A percentile compares a stretch with the other conserved stretches of the same genome.
Evolutionary conservation across 2,888 invertebrate species (phyloP).

Genomic region (Orchestes rusci): DNA sequence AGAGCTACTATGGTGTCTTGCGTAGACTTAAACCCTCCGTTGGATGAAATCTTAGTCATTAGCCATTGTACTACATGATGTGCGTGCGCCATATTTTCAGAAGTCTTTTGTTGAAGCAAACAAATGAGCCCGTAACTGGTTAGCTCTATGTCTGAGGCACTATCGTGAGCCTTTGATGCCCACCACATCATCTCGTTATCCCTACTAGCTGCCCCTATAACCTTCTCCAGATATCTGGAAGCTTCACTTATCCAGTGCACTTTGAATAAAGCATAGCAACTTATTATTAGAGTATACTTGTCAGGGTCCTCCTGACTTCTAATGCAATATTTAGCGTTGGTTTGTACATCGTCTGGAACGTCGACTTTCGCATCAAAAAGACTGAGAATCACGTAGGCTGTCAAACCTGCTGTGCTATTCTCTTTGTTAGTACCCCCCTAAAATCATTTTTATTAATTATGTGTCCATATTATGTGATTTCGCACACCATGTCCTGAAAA

Average conservation of each 20-base stretch:
- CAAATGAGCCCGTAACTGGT: slow-evolving; percentile 61
- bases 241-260: slow-evolving; percentile 44
- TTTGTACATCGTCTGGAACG: slow-evolving; percentile 46
- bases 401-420: slow-evolving; percentile 54
- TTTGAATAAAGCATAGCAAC: slow-evolving; percentile 48
- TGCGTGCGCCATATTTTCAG: slow-evolving; percentile 48
- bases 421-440: slow-evolving; percentile 52
- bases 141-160: slow-evolving; percentile 60
- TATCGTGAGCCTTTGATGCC: too few species aligned
- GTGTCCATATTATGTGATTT: not conserved
- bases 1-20: slow-evolving; percentile 60
- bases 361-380: slow-evolving; percentile 53
- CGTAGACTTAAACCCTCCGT: slow-evolving; percentile 70
- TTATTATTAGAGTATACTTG: slow-evolving; percentile 48
- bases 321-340: slow-evolving; percentile 55
- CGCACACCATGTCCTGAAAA: slow-evolving; percentile 49
- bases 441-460: not conserved
- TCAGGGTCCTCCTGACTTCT: slow-evolving; percentile 41
- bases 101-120: slow-evolving; percentile 46
- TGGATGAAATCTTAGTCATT: slow-evolving; percentile 55
- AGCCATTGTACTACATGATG: slow-evolving; percentile 66
- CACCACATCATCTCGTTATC: slow-evolving; percentile 48
- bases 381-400: slow-evolving; percentile 62
- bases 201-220: slow-evolving; percentile 43
- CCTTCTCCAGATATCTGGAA: slow-evolving; percentile 40